phyloP scores from a whole-genome alignment of 2,113 vertebrate genomes.

The Mesembrinibis cayennensis region DNA sequence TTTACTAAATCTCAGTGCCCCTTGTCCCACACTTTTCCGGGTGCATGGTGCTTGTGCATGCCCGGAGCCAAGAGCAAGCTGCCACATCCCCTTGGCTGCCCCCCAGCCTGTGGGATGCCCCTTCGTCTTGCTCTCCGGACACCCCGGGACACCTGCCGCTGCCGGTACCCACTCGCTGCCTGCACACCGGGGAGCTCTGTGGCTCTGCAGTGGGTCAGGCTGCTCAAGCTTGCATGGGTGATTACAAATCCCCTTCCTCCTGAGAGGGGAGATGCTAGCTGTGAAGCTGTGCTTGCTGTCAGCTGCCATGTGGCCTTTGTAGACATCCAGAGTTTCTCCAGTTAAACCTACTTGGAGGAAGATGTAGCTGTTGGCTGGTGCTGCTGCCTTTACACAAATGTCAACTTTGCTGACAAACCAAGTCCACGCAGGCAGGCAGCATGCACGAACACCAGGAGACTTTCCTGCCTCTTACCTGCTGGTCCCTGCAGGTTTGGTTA shows the following conservation, averaged over 20 bases:
- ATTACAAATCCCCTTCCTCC: not conserved
- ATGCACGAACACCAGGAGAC: accelerated
- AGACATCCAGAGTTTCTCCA: not conserved
- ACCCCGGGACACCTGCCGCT: accelerated
- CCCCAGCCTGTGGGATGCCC: accelerated
- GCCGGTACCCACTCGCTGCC: accelerated
- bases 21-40: not conserved
- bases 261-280: accelerated
- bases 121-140: accelerated
- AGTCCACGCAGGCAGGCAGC: not conserved
- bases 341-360: not conserved
- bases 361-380: not conserved
- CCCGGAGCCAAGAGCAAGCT: accelerated
- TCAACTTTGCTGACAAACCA: not conserved
- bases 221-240: not conserved
- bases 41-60: not conserved
- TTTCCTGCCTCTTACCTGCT: not conserved
- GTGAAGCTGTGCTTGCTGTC: not conserved
- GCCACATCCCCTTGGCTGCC: not conserved
- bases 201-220: not conserved
- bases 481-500: not conserved
- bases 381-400: not conserved
- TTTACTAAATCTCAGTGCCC: not conserved
- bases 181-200: too few relatives aligned
- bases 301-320: not conserved